Base-by-base conservation (phyloP, 2,797 vertebrate species). In the Lagodon rhomboides region DNA sequence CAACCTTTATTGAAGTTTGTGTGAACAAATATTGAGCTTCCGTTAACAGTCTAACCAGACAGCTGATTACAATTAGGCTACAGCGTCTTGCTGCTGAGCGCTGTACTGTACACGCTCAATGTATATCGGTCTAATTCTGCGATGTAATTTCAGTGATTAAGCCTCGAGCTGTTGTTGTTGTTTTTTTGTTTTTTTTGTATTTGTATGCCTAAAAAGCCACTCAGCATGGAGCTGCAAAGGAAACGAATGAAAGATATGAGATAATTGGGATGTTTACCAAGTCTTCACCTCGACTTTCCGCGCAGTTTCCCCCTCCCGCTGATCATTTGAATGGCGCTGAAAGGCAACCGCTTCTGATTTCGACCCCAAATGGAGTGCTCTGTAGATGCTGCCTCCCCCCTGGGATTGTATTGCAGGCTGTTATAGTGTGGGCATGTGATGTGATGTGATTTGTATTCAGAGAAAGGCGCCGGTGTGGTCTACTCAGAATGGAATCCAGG, bases 401-500 rank as follows among this genome's bases (percentile, higher is more conserved):
- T 74, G 90, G 88, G 91, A 92, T 72, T 78, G 89, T 82, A 73
- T 93, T 83, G 87, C 87, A 88, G 79, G 77, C 88, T 82, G 87
- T 86, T 92, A 83, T 85, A 89, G 84, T 75, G 85, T 75, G 82
- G 81, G 74, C 3, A 75, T 91, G 87, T 79, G 91, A 89, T 82
- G 90, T 89, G 90, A 89, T 91, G 88, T 89, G 84, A 94, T 95
- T 93, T 93, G 94, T 94, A 94, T 95, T 93, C 93, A 93, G 83
- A 91, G 87, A 90, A 87, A 91, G 90, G 86, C 85, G 86, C 89
- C 80, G 34, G 85, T 91, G 91, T 92, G 91, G 89, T 91, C 90
- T 90, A 69, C 91, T 93, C 91, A 91, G 93, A 95, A 94, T 95
- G 90, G 93, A 94, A 93, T 92, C 89, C 93, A 93, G 92, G 86